Conservation (phyloP, 37 sponge, comb jelly and placozoan genomes). For the Chondrilla cf. caribensis region DNA sequence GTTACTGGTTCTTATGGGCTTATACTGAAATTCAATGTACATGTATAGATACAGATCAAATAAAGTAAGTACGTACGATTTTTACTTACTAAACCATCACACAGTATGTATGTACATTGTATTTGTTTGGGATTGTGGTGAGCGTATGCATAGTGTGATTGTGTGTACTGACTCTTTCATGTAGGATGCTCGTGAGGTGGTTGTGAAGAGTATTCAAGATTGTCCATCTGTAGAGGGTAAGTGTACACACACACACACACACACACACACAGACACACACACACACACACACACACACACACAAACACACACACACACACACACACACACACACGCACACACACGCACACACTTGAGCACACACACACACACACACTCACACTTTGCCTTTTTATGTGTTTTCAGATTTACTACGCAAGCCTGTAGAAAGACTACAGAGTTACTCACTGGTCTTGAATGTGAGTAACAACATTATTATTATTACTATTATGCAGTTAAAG, state of each 20-base stretch:
- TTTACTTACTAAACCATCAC: too few species aligned
- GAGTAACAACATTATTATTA: conserved; percentile 12
- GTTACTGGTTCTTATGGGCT: too few species aligned
- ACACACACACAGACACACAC: conserved; percentile 26
- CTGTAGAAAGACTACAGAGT: conserved; percentile 82
- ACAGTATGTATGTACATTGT: too few species aligned
- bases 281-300: neutral
- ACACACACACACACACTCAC: neutral
- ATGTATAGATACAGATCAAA: too few species aligned
- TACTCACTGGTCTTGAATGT: conserved; percentile 80
- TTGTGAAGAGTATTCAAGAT: neutral
- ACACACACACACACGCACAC: too few species aligned
- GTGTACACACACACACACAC: conserved; percentile 22
- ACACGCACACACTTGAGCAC: too few species aligned
- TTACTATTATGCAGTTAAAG: too few species aligned
- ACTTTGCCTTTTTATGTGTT: neutral
- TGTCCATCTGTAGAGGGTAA: neutral
- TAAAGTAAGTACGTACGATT: too few species aligned
- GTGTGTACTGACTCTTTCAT: neutral
- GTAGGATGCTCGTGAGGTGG: conserved; percentile 10
- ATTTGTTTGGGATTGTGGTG: too few species aligned
- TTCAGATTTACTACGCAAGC: conserved; percentile 76
- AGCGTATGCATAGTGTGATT: neutral
- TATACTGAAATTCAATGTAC: too few species aligned
- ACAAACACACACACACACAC: too few species aligned